These are phyloP conservation scores for Tragelaphus buxtoni DNA, from an alignment of 2,113 vertebrate species.

Conservation along the genomic window DNA sequence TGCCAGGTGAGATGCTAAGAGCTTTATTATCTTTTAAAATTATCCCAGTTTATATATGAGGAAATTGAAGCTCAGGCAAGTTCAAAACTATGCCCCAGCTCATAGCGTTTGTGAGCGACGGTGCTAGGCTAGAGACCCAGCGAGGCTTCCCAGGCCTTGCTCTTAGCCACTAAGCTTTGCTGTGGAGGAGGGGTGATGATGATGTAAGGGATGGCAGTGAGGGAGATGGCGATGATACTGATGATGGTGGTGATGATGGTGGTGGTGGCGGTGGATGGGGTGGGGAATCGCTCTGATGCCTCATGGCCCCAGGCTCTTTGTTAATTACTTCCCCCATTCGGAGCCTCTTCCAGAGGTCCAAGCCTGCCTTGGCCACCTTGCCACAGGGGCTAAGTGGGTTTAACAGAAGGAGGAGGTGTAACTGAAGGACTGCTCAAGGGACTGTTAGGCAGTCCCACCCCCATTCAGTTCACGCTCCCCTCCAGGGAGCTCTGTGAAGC, in stretches of 20 bases:
- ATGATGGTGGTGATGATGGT: not conserved
- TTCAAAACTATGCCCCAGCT: not conserved
- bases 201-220: too few relatives aligned
- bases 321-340: too few relatives aligned
- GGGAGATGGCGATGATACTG: too few relatives aligned
- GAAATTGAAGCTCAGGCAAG: not conserved
- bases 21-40: not conserved
- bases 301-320: not conserved
- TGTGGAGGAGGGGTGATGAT: fast-evolving
- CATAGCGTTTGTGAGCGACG: fast-evolving
- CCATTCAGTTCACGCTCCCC: not conserved
- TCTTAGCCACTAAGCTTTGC: not conserved
- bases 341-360: not conserved
- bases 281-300: not conserved
- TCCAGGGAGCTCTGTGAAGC: not conserved
- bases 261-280: fast-evolving
- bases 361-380: not conserved
- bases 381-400: not conserved
- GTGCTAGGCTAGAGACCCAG: not conserved
- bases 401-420: not conserved
- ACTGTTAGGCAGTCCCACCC: not conserved
- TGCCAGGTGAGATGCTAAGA: not conserved
- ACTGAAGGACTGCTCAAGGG: not conserved
- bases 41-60: not conserved
- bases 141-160: not conserved